Conservation (phyloP, 2,888 invertebrate genomes). For the Conus canariensis region DNA sequence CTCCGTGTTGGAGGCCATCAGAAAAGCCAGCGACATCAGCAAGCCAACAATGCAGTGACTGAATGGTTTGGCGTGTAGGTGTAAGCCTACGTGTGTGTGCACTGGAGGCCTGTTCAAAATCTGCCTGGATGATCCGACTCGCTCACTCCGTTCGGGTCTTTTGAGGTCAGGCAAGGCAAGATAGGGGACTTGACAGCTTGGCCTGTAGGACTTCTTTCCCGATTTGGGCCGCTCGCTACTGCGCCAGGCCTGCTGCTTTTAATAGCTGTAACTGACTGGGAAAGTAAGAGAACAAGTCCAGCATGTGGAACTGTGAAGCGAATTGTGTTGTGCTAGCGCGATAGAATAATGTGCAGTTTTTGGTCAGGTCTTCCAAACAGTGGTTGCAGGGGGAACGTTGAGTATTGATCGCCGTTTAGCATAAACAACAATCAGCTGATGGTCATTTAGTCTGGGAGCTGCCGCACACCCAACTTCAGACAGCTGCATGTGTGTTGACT, state of each 20-base stretch:
- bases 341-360: too few species aligned
- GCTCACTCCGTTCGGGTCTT: conserved; percentile 17
- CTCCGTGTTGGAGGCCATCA: conserved; percentile 7
- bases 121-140: neutral
- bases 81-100: neutral
- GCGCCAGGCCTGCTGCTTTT: neutral
- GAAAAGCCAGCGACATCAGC: conserved; percentile 33
- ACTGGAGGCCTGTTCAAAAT: neutral
- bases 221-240: neutral
- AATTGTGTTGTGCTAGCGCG: too few species aligned
- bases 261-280: neutral
- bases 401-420: neutral
- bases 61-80: neutral
- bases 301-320: too few species aligned
- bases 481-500: neutral
- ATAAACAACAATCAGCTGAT: neutral
- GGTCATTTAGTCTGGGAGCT: neutral
- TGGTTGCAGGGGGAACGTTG: neutral
- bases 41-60: neutral
- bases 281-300: neutral
- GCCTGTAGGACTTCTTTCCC: neutral
- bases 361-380: too few species aligned
- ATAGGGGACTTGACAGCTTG: conserved; percentile 9
- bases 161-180: conserved; percentile 17
- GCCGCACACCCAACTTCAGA: neutral